Evolutionary conservation across 2,888 invertebrate genomes (phyloP).

Genomic region (Lasioglossum villosulum): DNA sequence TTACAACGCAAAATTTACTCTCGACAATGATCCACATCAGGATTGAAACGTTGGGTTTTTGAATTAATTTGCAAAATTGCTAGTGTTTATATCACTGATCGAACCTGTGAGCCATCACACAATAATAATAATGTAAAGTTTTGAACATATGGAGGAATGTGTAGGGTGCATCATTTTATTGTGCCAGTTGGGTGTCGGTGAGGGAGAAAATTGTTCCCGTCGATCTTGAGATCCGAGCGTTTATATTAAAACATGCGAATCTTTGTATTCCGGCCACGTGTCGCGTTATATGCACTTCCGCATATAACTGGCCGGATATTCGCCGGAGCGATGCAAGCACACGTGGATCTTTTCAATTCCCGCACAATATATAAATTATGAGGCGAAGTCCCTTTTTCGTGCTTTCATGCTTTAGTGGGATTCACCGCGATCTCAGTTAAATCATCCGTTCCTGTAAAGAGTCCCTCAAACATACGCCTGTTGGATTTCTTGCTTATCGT

Average conservation of each 20-base stretch:
- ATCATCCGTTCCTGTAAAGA: constrained; percentile 59
- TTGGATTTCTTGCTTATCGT: constrained; percentile 71
- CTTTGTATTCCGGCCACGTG: constrained; percentile 29
- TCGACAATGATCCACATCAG: too few species aligned
- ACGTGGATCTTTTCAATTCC: constrained; percentile 54
- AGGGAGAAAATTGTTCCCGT: background rate
- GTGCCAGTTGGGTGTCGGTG: background rate
- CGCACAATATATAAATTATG: constrained; percentile 47
- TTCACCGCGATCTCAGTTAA: constrained; percentile 65
- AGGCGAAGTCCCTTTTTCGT: constrained; percentile 20
- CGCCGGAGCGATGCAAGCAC: constrained; percentile 11
- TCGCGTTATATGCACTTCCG: constrained; percentile 28
- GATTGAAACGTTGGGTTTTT: too few species aligned
- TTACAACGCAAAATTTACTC: too few species aligned
- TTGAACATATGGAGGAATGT: background rate
- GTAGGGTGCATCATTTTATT: background rate
- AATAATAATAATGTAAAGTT: background rate
- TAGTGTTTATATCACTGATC: too few species aligned
- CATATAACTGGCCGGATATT: constrained; percentile 30
- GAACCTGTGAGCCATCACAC: too few species aligned
- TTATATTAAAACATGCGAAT: constrained; percentile 25
- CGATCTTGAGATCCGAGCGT: constrained; percentile 1
- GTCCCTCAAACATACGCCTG: constrained; percentile 62
- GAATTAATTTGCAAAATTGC: too few species aligned
- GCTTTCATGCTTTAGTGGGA: constrained; percentile 40